Percentiles rank a stretch among this genome's conserved stretches.
Conservation (phyloP, 2,888 invertebrate species). For the Oxystoma pomonae region DNA sequence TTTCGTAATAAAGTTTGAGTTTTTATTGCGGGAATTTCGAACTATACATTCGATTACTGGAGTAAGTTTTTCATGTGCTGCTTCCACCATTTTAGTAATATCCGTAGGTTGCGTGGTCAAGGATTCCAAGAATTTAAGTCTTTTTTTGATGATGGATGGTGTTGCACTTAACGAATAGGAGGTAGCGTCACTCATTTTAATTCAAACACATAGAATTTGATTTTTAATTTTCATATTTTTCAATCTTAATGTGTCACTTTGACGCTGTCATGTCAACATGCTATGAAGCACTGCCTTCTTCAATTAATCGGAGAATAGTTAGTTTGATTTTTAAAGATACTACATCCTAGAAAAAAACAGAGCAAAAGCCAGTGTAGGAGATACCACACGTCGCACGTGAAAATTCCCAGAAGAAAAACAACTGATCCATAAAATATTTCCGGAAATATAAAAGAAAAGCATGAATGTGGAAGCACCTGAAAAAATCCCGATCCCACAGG, state of each 20-base stretch:
- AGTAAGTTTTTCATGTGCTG: slow-evolving; percentile 14
- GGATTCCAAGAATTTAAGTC: slow-evolving; percentile 5
- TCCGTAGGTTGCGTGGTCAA: slow-evolving; percentile 8
- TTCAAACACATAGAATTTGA: neutral
- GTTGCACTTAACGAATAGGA: neutral
- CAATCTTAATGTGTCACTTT: no score
- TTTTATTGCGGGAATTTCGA: neutral
- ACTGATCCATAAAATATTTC: no score
- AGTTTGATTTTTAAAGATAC: no score
- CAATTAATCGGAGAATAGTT: no score
- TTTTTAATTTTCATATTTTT: no score
- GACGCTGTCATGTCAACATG: neutral
- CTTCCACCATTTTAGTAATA: slow-evolving; percentile 13
- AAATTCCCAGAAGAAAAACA: no score
- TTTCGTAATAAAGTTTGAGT: slow-evolving; percentile 8
- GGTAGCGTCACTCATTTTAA: neutral
- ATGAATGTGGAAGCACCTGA: no score
- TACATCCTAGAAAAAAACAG: no score
- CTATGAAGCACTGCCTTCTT: neutral
- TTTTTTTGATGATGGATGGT: slow-evolving; percentile 12
- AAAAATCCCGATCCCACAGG: no score
- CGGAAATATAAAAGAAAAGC: no score
- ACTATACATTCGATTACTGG: slow-evolving; percentile 15
- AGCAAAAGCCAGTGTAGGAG: no score
- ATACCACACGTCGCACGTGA: no score